Percentiles rank a stretch among this genome's conserved stretches.
Evolutionary conservation across 1,140 invertebrate genomes (phyloP).

Genomic region (Tetragonula clypearis): DNA sequence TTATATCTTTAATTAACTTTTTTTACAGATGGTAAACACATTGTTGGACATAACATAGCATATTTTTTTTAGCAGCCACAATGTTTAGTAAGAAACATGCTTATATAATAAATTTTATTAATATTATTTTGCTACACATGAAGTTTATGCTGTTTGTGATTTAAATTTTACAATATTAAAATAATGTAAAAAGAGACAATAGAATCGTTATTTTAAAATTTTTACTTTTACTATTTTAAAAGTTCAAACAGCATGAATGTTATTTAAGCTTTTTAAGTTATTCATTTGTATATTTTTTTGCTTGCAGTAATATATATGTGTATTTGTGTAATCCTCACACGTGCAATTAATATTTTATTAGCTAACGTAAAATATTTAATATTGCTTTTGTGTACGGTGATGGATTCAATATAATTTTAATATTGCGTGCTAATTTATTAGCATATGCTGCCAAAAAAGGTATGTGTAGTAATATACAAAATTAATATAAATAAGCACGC

Average conservation of each 20-base stretch:
- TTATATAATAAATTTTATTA: constrained; percentile 23
- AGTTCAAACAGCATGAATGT: constrained; percentile 34
- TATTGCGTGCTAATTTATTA: constrained; percentile 34
- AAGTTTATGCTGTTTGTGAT: constrained; percentile 32
- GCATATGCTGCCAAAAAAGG: background rate
- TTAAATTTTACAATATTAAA: background rate
- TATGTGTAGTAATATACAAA: background rate
- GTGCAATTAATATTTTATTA: constrained; percentile 23
- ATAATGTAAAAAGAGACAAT: background rate
- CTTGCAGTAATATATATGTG: constrained; percentile 30
- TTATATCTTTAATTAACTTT: constrained; percentile 44
- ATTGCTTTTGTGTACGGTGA: constrained; percentile 31
- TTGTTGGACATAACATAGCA: constrained; percentile 31
- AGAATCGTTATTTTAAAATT: background rate
- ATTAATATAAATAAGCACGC: constrained; percentile 38
- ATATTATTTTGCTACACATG: background rate
- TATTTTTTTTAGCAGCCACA: constrained; percentile 33
- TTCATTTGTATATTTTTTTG: constrained; percentile 38
- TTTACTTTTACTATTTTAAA: background rate
- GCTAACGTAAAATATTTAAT: constrained; percentile 4
- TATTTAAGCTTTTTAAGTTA: constrained; percentile 18
- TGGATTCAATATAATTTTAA: constrained; percentile 23
- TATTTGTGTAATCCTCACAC: constrained; percentile 19
- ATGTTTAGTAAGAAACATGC: constrained; percentile 37
- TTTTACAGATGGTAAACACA: constrained; percentile 38